Evolutionary conservation across 1,140 invertebrate genomes (phyloP).

Genomic region (Orchestia grillus): DNA sequence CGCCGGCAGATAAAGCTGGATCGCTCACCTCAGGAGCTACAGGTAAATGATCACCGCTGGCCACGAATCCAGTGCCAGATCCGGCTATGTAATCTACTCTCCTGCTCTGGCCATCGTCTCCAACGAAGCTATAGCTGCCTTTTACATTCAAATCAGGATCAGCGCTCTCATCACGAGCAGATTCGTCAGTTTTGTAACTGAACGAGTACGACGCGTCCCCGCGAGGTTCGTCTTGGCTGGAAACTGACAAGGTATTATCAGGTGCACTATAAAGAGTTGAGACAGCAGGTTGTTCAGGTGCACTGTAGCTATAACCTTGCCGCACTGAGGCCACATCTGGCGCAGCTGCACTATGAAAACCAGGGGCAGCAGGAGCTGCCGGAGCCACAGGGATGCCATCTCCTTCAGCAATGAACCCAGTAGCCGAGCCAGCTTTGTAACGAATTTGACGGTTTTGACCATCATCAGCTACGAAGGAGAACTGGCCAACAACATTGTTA

Average conservation of each 20-base stretch:
- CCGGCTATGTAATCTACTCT: constrained; percentile 63
- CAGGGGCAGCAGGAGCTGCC: neutral
- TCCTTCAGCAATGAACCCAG: constrained; percentile 59
- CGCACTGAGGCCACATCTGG: constrained; percentile 46
- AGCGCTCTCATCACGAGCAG: constrained; percentile 64
- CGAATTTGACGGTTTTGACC: constrained; percentile 32
- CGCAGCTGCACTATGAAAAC: constrained; percentile 32
- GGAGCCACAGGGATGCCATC: constrained; percentile 45
- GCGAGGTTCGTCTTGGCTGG: constrained; percentile 44
- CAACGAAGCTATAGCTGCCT: constrained; percentile 70
- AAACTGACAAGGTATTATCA: neutral
- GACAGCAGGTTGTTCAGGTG: constrained; percentile 4
- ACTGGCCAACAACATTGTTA: constrained; percentile 69
- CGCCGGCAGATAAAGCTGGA: neutral
- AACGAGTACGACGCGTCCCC: constrained; percentile 68
- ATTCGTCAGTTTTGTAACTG: constrained; percentile 67
- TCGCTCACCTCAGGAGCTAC: constrained; percentile 22
- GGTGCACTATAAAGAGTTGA: constrained; percentile 16
- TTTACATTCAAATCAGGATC: constrained; percentile 69
- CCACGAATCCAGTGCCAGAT: constrained; percentile 62
- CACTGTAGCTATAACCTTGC: constrained; percentile 27
- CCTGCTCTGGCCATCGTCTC: constrained; percentile 63
- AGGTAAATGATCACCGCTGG: constrained; percentile 62
- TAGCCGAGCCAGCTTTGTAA: constrained; percentile 58
- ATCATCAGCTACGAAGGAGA: constrained; percentile 65